Evolutionary conservation across 2,797 vertebrate genomes (phyloP).

Genomic region (Enteromius treurensis): DNA sequence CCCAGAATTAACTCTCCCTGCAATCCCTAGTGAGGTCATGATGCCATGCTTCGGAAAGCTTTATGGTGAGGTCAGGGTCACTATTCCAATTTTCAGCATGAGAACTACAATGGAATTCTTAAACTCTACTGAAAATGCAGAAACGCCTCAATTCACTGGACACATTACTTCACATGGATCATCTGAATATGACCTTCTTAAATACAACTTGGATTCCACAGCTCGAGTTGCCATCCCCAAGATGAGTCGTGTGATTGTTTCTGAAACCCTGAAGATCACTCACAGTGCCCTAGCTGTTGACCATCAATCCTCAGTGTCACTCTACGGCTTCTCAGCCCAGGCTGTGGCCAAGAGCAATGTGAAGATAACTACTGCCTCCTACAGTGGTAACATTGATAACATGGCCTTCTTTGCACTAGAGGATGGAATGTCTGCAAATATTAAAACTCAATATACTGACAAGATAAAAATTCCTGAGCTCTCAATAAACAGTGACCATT

Average conservation of each 20-base stretch:
- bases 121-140: slow-evolving; percentile 79
- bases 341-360: slow-evolving; percentile 80
- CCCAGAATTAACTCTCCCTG: slow-evolving; percentile 86
- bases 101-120: slow-evolving; percentile 79
- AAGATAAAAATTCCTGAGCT: slow-evolving; percentile 74
- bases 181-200: slow-evolving; percentile 76
- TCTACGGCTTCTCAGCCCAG: slow-evolving; percentile 78
- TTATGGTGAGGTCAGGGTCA: slow-evolving; percentile 80
- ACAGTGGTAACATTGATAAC: slow-evolving; percentile 79
- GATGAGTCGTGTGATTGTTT: slow-evolving; percentile 78
- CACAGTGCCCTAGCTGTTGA: slow-evolving; percentile 78
- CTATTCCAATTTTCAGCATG: slow-evolving; percentile 83
- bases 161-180: slow-evolving; percentile 80
- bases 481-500: slow-evolving; percentile 75
- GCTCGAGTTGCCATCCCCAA: slow-evolving; percentile 81
- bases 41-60: slow-evolving; percentile 90
- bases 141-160: slow-evolving; percentile 79
- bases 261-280: slow-evolving; percentile 81
- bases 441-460: slow-evolving; percentile 83
- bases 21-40: slow-evolving; percentile 77
- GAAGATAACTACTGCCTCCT: slow-evolving; percentile 76
- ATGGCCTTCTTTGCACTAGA: slow-evolving; percentile 76
- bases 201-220: slow-evolving; percentile 82
- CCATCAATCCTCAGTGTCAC: slow-evolving; percentile 79
- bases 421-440: slow-evolving; percentile 79